phyloP scores from a whole-genome alignment of 2,888 invertebrate genomes.

The Yponomeuta evonymella region DNA sequence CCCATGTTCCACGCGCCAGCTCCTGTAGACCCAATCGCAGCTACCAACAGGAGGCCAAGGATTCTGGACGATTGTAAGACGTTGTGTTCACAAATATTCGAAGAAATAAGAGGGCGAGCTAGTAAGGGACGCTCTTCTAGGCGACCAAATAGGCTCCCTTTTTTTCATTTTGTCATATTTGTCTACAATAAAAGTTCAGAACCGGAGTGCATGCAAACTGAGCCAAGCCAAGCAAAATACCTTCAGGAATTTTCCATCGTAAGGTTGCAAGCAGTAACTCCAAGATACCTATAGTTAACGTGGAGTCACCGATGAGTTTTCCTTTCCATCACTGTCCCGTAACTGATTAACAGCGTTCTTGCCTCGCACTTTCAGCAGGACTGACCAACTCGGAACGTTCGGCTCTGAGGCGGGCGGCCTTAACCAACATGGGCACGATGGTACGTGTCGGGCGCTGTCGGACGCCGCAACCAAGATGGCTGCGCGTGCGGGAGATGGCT shows the following conservation, averaged over 20 bases:
- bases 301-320: no score
- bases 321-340: no score
- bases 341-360: neutral
- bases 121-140: no score
- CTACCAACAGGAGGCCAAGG: slow-evolving; percentile 57
- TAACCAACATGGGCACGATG: slow-evolving; percentile 41
- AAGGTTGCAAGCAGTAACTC: no score
- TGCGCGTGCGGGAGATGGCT: slow-evolving; percentile 83
- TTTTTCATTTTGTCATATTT: no score
- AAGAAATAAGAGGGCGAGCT: no score
- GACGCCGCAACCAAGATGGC: slow-evolving; percentile 83
- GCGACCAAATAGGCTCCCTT: neutral
- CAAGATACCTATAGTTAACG: no score
- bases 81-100: slow-evolving; percentile 23
- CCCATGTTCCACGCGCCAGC: slow-evolving; percentile 16
- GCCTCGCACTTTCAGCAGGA: slow-evolving; percentile 35
- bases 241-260: no score
- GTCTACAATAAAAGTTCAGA: no score
- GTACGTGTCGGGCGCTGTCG: slow-evolving; percentile 77
- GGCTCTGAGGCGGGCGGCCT: slow-evolving; percentile 36
- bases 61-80: slow-evolving; percentile 58
- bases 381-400: slow-evolving; percentile 37
- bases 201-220: no score
- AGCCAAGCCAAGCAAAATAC: no score
- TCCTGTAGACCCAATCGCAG: slow-evolving; percentile 53